Evolutionary conservation across 2,797 vertebrate species (phyloP).

Genomic region (Galago senegalensis): DNA sequence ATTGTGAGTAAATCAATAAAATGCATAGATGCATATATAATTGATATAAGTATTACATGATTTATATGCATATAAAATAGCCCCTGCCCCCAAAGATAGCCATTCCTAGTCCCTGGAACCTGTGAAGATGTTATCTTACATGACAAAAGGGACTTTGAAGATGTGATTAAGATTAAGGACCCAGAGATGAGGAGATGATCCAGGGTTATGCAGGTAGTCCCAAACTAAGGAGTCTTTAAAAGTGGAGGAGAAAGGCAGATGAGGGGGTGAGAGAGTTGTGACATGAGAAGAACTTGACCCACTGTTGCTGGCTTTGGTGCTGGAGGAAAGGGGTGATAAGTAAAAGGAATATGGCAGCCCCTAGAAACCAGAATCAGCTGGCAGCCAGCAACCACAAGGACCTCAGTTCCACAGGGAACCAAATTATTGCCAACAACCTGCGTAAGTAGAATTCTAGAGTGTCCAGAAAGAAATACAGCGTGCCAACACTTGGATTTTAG

Average conservation of each 20-base stretch:
- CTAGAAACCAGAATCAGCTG: background rate
- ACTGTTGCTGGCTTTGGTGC: background rate
- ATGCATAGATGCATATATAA: background rate
- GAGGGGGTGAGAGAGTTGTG: background rate
- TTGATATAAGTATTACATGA: background rate
- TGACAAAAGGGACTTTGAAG: conserved; percentile 1
- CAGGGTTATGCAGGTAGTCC: background rate
- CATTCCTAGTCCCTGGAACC: background rate
- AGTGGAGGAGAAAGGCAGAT: background rate
- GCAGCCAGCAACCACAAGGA: background rate
- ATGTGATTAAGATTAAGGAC: background rate
- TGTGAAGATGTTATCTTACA: background rate
- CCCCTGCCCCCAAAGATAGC: background rate
- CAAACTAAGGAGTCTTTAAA: background rate
- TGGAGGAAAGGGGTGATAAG: background rate
- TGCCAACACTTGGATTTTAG: background rate
- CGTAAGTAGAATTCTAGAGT: background rate
- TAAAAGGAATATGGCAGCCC: background rate
- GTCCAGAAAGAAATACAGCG: background rate
- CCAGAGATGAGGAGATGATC: background rate
- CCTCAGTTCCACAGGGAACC: background rate
- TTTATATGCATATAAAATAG: background rate
- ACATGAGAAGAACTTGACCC: background rate
- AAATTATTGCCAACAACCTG: background rate
- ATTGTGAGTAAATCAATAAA: background rate